These are phyloP conservation scores for Camelus bactrianus DNA, from an alignment of 2,113 vertebrate species.

Conservation along the genomic window DNA sequence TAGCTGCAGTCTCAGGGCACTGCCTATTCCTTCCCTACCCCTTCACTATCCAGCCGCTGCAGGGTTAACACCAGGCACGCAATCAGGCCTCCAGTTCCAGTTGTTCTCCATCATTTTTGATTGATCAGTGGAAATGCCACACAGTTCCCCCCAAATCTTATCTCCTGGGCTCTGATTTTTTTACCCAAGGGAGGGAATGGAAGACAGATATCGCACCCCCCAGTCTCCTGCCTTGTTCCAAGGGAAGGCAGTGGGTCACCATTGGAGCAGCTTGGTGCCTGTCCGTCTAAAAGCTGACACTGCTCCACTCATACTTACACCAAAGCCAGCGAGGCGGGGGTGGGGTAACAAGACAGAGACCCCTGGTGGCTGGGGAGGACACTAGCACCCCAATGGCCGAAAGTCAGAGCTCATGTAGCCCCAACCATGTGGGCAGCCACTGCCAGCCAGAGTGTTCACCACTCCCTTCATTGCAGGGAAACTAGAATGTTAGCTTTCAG, in stretches of 20 bases:
- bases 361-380: neutral
- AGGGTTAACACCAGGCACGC: neutral
- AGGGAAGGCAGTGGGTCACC: neutral
- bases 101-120: neutral
- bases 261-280: neutral
- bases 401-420: neutral
- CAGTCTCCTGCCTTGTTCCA: neutral
- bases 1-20: neutral
- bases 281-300: neutral
- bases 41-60: too few relatives aligned
- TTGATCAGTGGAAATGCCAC: too few relatives aligned
- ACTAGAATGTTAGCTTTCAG: neutral
- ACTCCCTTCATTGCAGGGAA: neutral
- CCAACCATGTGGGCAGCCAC: neutral
- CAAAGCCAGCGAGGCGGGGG: fast-evolving
- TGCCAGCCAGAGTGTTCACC: neutral
- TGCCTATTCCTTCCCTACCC: neutral
- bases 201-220: neutral
- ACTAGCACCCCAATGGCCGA: neutral
- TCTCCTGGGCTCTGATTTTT: neutral
- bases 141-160: neutral
- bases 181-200: neutral
- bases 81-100: neutral
- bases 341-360: neutral
- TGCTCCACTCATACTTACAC: neutral